phyloP scores from a whole-genome alignment of 2,797 vertebrate species.

The Catharus ustulatus region DNA sequence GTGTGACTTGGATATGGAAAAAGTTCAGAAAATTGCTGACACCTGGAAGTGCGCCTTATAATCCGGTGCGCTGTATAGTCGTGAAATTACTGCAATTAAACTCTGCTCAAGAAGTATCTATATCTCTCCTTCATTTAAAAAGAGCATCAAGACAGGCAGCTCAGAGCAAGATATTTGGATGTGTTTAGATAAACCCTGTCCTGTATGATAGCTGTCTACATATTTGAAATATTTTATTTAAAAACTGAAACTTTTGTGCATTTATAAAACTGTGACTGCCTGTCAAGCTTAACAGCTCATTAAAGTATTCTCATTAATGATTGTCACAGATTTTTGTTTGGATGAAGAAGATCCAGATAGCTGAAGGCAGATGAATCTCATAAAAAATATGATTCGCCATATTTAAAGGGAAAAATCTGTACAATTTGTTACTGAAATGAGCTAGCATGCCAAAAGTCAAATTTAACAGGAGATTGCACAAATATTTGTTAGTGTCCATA shows the following conservation, averaged over 20 bases:
- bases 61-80: too few species aligned
- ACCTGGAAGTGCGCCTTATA: too few species aligned
- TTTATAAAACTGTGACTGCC: neutral
- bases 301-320: slow-evolving; percentile 10
- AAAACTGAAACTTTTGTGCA: neutral
- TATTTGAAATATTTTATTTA: neutral
- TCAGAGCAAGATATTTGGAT: neutral
- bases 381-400: neutral
- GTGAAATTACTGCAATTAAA: neutral
- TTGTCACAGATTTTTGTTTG: neutral
- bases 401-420: neutral
- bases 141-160: neutral
- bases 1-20: too few species aligned
- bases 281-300: slow-evolving; percentile 1
- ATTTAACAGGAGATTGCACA: neutral
- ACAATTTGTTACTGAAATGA: neutral
- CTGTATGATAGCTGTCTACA: neutral
- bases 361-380: neutral
- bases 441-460: neutral
- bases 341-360: neutral
- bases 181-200: neutral
- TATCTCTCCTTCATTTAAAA: neutral
- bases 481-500: neutral
- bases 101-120: neutral
- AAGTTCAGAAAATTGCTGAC: too few species aligned